Conservation (phyloP, 2,797 vertebrate genomes). For the Gallinago solitaria region DNA sequence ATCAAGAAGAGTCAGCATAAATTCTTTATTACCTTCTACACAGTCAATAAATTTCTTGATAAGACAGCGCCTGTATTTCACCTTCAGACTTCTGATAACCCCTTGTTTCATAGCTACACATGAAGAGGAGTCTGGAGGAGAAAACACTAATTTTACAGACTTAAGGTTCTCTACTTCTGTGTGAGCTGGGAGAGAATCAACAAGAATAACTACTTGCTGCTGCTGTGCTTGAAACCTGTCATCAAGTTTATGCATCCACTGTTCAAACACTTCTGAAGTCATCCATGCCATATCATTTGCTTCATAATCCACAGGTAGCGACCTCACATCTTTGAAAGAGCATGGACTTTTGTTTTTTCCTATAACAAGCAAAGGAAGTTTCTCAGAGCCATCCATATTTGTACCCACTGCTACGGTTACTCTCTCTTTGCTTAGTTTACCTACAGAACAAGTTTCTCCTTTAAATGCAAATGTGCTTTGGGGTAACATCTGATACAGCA, state of each 20-base stretch:
- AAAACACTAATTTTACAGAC: constrained; percentile 64
- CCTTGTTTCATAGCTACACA: constrained; percentile 54
- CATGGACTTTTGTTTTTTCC: constrained; percentile 53
- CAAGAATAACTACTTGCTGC: constrained; percentile 67
- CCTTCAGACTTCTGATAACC: constrained; percentile 70
- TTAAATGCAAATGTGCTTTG: constrained; percentile 72
- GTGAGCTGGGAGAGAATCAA: constrained; percentile 61
- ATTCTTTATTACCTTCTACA: constrained; percentile 71
- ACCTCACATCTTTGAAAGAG: constrained; percentile 53
- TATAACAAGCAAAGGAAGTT: constrained; percentile 76
- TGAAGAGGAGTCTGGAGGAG: constrained; percentile 59
- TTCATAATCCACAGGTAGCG: constrained; percentile 69
- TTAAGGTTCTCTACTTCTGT: constrained; percentile 69
- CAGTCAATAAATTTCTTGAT: constrained; percentile 73
- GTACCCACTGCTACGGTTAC: constrained; percentile 66
- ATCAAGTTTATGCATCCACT: constrained; percentile 74
- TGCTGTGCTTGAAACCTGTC: constrained; percentile 72
- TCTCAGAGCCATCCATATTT: constrained; percentile 77
- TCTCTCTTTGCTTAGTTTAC: constrained; percentile 65
- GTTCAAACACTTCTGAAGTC: constrained; percentile 71
- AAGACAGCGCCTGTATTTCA: constrained; percentile 72
- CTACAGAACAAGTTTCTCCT: constrained; percentile 72
- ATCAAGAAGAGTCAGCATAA: constrained; percentile 68
- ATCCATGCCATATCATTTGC: constrained; percentile 59
- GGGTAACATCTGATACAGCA: constrained; percentile 76